phyloP scores from a whole-genome alignment of 2,888 invertebrate genomes.

The Ferrisia virgata region DNA sequence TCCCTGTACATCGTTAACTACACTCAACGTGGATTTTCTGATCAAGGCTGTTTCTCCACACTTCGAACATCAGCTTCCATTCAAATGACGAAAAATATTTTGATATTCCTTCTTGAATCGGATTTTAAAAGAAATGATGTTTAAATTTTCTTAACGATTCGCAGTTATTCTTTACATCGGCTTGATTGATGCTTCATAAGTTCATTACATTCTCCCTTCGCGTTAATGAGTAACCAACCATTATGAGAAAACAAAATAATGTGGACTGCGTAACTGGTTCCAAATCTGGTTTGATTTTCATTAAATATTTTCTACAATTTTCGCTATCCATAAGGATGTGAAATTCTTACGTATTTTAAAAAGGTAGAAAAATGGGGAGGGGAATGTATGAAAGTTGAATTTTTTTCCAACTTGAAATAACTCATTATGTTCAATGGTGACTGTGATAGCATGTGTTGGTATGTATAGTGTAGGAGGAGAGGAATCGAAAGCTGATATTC shows the following conservation, averaged over 20 bases:
- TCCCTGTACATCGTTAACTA: neutral
- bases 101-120: neutral
- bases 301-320: neutral
- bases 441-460: slow-evolving; percentile 25
- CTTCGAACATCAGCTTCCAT: neutral
- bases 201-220: neutral
- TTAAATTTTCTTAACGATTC: neutral
- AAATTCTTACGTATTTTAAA: neutral
- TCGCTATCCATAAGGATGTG: neutral
- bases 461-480: neutral
- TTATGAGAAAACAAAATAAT: neutral
- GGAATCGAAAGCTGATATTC: neutral
- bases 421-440: slow-evolving; percentile 15
- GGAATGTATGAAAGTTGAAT: neutral
- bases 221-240: neutral
- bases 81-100: neutral
- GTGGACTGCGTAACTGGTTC: neutral
- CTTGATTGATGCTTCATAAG: neutral
- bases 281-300: neutral
- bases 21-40: neutral
- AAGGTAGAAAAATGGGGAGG: neutral
- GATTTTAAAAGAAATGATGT: neutral
- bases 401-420: neutral
- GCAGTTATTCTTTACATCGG: neutral
- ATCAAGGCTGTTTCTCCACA: neutral